Evolutionary conservation across 2,113 vertebrate species (phyloP), one percentile per base, ranked within the genome.

Genomic region (Vanacampus margaritifer): DNA sequence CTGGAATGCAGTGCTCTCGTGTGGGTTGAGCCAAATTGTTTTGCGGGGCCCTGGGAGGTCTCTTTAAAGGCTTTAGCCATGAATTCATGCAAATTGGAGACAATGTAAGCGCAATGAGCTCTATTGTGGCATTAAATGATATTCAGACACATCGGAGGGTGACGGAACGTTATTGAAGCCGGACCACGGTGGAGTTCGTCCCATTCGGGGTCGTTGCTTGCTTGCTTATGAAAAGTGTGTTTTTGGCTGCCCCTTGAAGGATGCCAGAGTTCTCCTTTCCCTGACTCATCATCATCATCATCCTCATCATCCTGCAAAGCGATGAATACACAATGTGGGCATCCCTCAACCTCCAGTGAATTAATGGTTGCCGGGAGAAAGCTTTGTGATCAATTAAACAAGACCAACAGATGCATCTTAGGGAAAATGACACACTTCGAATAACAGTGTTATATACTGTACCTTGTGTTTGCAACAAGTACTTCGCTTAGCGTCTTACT

Each of bases 331-430:
- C 28, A 83, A 77, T 73, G 75, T 65, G 64, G 56, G 50, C 72
- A 71, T 77, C 69, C 57, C 28, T 71, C 69, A 58, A 24, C 70
- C 57, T 23, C 21, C 45, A 26, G 57, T 84, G 78, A 85, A 84
- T 84, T 76, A 75, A 84, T 83, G 79, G 68, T 69, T 16, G 43
- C 77, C 68, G 73, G 70, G 61, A 80, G 75, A 75, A 69, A 79
- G 68, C 68, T 50, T 59, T 19, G 56, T 62, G 81, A 85, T 84
- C 85, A 64, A 88, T 88, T 78, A 45, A 67, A 62, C 84, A 71
- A 73, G 74, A 17, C 53, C 50, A 17, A 26, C 12, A 64, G 58
- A 71, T 76, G 70, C 75, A 37, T 63, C 73, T 73, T n/a, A n/a
- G n/a, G n/a, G n/a, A n/a, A n/a, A n/a, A n/a, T n/a, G n/a, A n/a